These are phyloP conservation scores for Temnothorax curvispinosus DNA, from an alignment of 1,140 invertebrate species.

Conservation along the genomic window DNA sequence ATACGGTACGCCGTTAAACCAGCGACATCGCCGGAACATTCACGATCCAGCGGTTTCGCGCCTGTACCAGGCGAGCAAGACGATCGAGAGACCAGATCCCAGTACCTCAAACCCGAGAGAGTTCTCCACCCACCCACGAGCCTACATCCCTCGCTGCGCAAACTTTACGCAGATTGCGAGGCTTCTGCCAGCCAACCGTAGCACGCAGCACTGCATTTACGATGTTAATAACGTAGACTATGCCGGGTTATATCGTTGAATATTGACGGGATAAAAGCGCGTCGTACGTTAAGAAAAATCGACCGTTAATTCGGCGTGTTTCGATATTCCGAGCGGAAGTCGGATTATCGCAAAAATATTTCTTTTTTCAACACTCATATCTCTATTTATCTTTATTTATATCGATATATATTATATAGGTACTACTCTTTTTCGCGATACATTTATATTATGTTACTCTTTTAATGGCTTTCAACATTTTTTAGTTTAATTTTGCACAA, in stretches of 20 bases:
- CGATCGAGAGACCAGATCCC: constrained; percentile 75
- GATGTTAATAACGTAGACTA: constrained; percentile 54
- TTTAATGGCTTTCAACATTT: not conserved
- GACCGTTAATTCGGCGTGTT: constrained; percentile 8
- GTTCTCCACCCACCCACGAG: constrained; percentile 51
- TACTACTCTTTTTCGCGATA: not conserved
- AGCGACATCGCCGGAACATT: constrained; percentile 71
- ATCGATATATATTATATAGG: not conserved
- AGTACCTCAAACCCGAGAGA: constrained; percentile 17
- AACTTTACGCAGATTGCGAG: constrained; percentile 70
- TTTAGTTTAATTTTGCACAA: not conserved
- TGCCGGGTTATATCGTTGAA: constrained; percentile 36
- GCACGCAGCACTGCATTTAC: constrained; percentile 36
- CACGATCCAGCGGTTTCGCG: constrained; percentile 65
- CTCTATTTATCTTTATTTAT: no score
- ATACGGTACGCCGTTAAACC: constrained; percentile 69
- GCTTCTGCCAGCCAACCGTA: constrained; percentile 43
- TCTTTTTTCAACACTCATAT: not conserved
- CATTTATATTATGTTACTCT: not conserved
- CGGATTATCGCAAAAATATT: not conserved
- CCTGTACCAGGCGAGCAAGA: constrained; percentile 64
- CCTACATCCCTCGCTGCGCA: constrained; percentile 61
- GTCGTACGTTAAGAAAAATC: not conserved
- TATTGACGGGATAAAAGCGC: constrained; percentile 44
- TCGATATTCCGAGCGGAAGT: not conserved